These are phyloP conservation scores for Trachemys scripta DNA, from an alignment of 2,113 vertebrate genomes.

Conservation along the genomic window DNA sequence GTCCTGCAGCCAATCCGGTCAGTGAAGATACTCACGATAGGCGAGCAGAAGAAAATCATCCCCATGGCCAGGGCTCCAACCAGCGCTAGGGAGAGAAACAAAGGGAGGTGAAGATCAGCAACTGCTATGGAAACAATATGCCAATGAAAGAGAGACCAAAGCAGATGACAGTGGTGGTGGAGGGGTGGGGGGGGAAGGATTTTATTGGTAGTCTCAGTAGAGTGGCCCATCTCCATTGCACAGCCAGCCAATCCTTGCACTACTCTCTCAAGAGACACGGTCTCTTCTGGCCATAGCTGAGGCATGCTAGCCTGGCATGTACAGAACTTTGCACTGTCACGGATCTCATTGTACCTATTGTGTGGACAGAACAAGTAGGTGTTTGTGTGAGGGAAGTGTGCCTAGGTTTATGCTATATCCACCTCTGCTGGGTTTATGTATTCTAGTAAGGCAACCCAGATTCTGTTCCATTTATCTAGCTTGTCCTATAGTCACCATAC, in stretches of 20 bases:
- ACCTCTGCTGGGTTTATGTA: not conserved
- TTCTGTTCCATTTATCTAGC: fast-evolving
- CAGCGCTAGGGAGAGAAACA: slow-evolving; percentile 87
- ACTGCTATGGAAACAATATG: not conserved
- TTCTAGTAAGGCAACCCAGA: not conserved
- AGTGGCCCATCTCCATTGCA: not conserved
- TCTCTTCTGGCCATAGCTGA: not conserved
- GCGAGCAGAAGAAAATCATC: slow-evolving; percentile 99
- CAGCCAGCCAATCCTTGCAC: not conserved
- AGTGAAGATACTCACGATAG: slow-evolving; percentile 98
- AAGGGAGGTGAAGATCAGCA: not conserved
- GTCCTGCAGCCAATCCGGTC: slow-evolving; percentile 95
- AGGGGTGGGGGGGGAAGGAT: not conserved
- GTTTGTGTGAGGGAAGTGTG: fast-evolving
- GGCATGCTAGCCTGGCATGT: not conserved
- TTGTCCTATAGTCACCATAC: fast-evolving
- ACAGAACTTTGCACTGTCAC: not conserved
- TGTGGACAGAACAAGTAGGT: fast-evolving
- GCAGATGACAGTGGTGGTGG: too few species aligned
- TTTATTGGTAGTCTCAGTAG: not conserved
- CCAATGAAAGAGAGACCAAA: not conserved
- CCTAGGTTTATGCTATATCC: not conserved
- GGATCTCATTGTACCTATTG: fast-evolving
- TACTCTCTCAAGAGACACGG: not conserved
- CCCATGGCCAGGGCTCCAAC: slow-evolving; percentile 97